phyloP scores from a whole-genome alignment of 1,140 invertebrate genomes.

The Euura saliciscinereae region DNA sequence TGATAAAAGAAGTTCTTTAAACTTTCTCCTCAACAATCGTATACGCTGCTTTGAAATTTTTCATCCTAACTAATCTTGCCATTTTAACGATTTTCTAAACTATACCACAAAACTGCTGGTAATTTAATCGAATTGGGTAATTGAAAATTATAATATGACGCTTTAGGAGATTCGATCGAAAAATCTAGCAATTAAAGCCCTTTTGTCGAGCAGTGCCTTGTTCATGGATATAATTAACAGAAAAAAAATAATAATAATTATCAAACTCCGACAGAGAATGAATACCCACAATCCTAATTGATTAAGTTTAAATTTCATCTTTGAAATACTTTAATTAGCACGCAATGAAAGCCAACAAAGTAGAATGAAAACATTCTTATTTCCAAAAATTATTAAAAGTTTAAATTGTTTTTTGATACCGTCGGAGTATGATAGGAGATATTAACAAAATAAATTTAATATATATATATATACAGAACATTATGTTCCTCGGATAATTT shows the following conservation, averaged over 20 bases:
- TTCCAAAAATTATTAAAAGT: neutral
- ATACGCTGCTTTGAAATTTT: too few relatives aligned
- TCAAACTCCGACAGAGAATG: conserved; percentile 34
- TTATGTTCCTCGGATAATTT: conserved; percentile 38
- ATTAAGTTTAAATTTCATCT: too few relatives aligned
- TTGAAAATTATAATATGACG: too few relatives aligned
- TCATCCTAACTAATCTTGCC: too few relatives aligned
- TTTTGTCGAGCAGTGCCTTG: conserved; percentile 52
- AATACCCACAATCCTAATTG: too few relatives aligned
- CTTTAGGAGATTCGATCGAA: neutral
- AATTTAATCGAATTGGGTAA: too few relatives aligned
- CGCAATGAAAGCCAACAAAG: too few relatives aligned
- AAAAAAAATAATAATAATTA: conserved; percentile 9
- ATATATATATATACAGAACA: conserved; percentile 27
- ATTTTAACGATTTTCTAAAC: too few relatives aligned
- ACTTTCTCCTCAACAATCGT: too few relatives aligned
- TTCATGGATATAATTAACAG: conserved; percentile 39
- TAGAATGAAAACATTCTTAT: neutral
- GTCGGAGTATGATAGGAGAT: neutral
- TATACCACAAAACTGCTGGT: too few relatives aligned
- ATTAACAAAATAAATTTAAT: neutral
- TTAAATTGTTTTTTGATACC: neutral
- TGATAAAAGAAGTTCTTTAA: too few relatives aligned
- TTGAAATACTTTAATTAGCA: too few relatives aligned
- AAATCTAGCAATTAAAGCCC: conserved; percentile 30